A percentile compares a stretch with the other conserved stretches of the same genome.
Conservation (phyloP, 1,140 invertebrate species). For the Lepidostoma basale region DNA sequence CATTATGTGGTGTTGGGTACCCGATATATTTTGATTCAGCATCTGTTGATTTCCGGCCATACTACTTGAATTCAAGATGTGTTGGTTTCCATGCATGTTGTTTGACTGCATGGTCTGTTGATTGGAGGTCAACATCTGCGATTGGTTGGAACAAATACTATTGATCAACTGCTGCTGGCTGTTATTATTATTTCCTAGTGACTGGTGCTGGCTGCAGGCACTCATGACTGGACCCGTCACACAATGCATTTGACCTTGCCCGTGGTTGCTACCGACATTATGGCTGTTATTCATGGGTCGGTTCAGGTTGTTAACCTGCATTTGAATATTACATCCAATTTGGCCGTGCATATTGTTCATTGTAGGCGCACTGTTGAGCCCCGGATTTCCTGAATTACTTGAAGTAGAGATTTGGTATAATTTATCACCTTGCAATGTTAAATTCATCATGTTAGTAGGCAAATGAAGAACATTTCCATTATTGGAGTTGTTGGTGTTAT, state of each 20-base stretch:
- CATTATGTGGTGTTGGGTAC: too few relatives aligned
- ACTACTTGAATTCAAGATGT: slow-evolving; percentile 19
- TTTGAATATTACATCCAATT: slow-evolving; percentile 41
- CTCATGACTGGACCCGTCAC: slow-evolving; percentile 24
- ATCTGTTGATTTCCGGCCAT: slow-evolving; percentile 25
- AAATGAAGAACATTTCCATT: slow-evolving; percentile 38
- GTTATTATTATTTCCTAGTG: slow-evolving; percentile 15
- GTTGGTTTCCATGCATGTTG: slow-evolving; percentile 15
- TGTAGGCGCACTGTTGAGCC: slow-evolving; percentile 44
- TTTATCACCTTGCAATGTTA: slow-evolving; percentile 43
- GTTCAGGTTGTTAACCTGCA: slow-evolving; percentile 37
- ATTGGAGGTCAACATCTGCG: slow-evolving; percentile 36
- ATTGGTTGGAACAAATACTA: slow-evolving; percentile 44
- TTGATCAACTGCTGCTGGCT: slow-evolving; percentile 41
- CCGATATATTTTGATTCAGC: too few relatives aligned
- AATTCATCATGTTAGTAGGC: slow-evolving; percentile 42
- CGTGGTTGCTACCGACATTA: slow-evolving; percentile 23
- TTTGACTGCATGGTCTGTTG: slow-evolving; percentile 5
- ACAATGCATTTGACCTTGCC: slow-evolving; percentile 41
- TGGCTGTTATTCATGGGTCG: slow-evolving; percentile 28
- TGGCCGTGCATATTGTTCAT: slow-evolving; percentile 56
- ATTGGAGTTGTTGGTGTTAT: slow-evolving; percentile 32
- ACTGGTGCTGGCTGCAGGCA: slow-evolving; percentile 36
- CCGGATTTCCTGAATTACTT: slow-evolving; percentile 18
- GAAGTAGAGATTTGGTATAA: slow-evolving; percentile 37